Conservation (phyloP, 2,888 invertebrate genomes). For the Sinotaia quadrata region DNA sequence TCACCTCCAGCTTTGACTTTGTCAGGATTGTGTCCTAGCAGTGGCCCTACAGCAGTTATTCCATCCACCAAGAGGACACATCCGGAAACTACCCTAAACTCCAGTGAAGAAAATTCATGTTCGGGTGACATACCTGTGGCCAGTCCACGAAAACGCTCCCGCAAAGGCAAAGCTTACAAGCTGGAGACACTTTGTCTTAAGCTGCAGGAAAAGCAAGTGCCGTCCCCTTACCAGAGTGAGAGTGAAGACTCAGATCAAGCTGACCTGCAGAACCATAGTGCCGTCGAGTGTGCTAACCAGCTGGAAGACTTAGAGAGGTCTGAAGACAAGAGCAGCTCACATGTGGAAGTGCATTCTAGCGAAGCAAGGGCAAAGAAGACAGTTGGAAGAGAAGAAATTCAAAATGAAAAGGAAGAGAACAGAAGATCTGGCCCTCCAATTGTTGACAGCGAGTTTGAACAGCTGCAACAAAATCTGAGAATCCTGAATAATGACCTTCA, state of each 20-base stretch:
- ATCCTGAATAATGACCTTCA: conserved; percentile 36
- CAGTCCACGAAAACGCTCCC: conserved; percentile 77
- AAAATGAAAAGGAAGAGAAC: conserved; percentile 8
- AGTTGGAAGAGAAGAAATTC: conserved; percentile 7
- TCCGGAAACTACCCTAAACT: neutral
- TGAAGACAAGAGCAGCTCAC: too few species aligned
- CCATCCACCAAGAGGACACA: neutral
- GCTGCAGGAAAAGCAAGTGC: conserved; percentile 57
- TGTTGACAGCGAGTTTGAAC: too few species aligned
- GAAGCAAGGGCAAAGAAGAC: neutral
- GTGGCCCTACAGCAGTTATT: neutral
- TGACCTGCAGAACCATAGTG: neutral
- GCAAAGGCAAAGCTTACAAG: conserved; percentile 90
- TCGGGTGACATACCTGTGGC: conserved; percentile 57
- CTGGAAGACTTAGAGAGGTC: too few species aligned
- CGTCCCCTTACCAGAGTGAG: conserved; percentile 24
- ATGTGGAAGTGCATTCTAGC: too few species aligned
- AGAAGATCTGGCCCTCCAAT: too few species aligned
- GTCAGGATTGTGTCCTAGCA: neutral
- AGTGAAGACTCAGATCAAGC: conserved; percentile 30
- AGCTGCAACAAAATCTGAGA: conserved; percentile 39
- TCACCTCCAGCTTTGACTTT: neutral
- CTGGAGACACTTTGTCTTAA: conserved; percentile 76
- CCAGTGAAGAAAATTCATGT: conserved; percentile 10
- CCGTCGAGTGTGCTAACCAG: too few species aligned